Evolutionary conservation across 2,113 vertebrate species (phyloP).

Genomic region (Chelonoidis abingdonii): DNA sequence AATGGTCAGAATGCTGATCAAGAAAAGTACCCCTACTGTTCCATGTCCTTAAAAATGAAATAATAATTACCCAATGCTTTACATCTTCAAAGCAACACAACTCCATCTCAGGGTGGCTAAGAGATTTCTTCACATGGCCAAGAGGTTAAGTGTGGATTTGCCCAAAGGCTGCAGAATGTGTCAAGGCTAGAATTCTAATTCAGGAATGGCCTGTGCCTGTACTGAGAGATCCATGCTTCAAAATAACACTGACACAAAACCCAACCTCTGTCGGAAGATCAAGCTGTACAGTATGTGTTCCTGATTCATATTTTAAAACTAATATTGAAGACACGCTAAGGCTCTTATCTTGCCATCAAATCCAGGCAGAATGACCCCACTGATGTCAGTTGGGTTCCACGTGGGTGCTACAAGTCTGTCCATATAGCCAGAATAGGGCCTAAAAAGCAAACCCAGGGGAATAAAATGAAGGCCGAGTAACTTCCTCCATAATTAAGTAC

Average conservation of each 20-base stretch:
- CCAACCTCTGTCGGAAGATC: too few relatives aligned
- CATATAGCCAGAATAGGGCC: background rate
- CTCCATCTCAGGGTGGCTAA: background rate
- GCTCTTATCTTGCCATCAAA: background rate
- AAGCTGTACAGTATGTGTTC: too few relatives aligned
- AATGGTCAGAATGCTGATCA: too few relatives aligned
- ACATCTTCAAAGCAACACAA: background rate
- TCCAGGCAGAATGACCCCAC: background rate
- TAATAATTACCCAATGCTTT: background rate
- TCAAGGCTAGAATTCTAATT: background rate
- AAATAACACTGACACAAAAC: too few relatives aligned
- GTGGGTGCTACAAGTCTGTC: background rate
- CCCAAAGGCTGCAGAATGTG: background rate
- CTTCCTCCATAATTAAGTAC: background rate
- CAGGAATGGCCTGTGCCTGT: background rate
- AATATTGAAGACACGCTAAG: background rate
- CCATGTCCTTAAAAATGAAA: too few relatives aligned
- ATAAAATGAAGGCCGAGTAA: background rate
- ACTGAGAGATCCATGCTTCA: background rate
- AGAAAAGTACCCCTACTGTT: too few relatives aligned
- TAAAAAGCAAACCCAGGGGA: background rate
- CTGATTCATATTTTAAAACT: background rate
- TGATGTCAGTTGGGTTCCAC: background rate
- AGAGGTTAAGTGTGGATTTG: background rate
- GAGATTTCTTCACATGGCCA: background rate